These are phyloP conservation scores for Orius insidiosus DNA, from an alignment of 1,140 invertebrate species.

Conservation along the genomic window DNA sequence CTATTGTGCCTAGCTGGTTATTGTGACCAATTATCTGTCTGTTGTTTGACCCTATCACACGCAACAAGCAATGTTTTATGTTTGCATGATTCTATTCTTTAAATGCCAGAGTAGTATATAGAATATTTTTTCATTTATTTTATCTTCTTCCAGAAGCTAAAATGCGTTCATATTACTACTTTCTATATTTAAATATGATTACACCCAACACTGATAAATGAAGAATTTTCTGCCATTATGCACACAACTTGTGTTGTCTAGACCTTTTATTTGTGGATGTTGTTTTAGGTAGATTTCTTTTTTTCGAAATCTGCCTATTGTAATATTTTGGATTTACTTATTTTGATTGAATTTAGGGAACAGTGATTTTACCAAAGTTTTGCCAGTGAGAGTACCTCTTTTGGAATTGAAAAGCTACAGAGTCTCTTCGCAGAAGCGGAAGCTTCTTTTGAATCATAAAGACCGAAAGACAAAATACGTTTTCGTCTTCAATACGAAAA, in stretches of 20 bases:
- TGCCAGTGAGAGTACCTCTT: conserved; percentile 39
- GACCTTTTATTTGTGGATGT: too few relatives aligned
- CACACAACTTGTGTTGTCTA: too few relatives aligned
- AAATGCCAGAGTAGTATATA: not conserved
- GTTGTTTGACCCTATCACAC: not conserved
- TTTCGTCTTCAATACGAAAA: conserved; percentile 70
- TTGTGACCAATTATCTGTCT: not conserved
- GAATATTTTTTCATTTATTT: not conserved
- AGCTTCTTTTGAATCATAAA: conserved; percentile 50
- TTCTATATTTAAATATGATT: not conserved
- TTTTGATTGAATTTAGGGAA: conserved; percentile 27
- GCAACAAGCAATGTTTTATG: too few relatives aligned
- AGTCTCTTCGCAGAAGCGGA: conserved; percentile 43
- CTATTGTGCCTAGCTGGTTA: not conserved
- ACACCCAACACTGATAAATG: not conserved
- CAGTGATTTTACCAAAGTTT: conserved; percentile 28
- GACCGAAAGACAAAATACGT: conserved; percentile 57
- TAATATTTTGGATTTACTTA: not conserved
- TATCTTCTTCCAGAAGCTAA: not conserved
- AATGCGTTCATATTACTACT: not conserved
- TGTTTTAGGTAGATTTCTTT: not conserved
- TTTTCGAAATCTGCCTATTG: not conserved
- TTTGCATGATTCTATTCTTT: not conserved
- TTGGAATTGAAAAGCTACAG: conserved; percentile 47
- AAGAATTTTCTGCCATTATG: not conserved